Base-by-base conservation (phyloP, 2,888 invertebrate genomes). In the Pristionchus japonicus region DNA sequence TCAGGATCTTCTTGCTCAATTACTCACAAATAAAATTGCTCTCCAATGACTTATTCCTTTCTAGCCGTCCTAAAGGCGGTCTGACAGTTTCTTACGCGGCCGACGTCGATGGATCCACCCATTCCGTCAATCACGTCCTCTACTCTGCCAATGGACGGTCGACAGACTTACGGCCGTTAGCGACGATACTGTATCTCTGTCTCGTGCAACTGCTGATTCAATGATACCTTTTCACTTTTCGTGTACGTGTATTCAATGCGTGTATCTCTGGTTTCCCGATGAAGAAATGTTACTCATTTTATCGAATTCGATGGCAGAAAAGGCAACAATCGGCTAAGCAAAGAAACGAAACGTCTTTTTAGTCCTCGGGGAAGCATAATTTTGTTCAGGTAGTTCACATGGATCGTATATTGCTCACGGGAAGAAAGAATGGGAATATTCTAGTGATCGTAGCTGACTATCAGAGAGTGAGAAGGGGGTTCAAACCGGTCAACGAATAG, bases 381-480 rank as follows among this genome's bases (percentile, higher is more conserved):
- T n/a, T 77, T 77, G 77, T 77, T 77, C 77, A 77, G 77, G 77
- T 77, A 77, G 77, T 40, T 77, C 43, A 27, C 15, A 67, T 34
- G 43, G n/a, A 43, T 77, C 77, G 43, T 57, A 23, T 74, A 77
- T 77, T 77, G 77, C 77, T 77, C 31, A 20, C 37, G 20, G 20
- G 37, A n/a, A 34, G 40, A 37, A 23, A 70, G 70, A 37, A 20
- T 3, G 31, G 64, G 20, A 57, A 57, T n/a, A 57, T 57, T 57
- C 57, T 57, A 57, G 57, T 57, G 31, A 64, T 9, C 7, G 31
- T 15, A 31, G 31, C 31, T 64, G 13, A 20, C 20, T 37, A 20
- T 57, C 70, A 27, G 43, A 77, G 77, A 15, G 27, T 57, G 57
- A n/a, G 23, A 34, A 9, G 1, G 20, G 27, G 13, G 20, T 34